These are phyloP conservation scores for Leistus spinibarbis DNA, from an alignment of 2,888 invertebrate genomes.

Conservation along the genomic window DNA sequence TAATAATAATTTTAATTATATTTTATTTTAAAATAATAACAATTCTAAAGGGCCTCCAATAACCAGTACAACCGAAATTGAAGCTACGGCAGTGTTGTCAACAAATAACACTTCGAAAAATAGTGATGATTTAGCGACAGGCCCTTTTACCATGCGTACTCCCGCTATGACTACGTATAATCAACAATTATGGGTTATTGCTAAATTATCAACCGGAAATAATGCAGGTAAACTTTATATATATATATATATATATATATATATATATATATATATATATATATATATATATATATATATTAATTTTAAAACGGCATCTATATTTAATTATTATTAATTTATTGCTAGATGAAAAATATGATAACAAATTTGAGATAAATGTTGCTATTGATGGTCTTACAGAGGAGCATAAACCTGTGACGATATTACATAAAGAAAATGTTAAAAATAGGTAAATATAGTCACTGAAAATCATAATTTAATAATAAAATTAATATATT, in stretches of 20 bases:
- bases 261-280: background rate
- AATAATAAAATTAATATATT: conserved; percentile 9
- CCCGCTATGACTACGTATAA: conserved; percentile 86
- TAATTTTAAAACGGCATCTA: background rate
- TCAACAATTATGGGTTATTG: conserved; percentile 93
- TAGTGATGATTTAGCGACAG: conserved; percentile 69
- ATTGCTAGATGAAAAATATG: conserved; percentile 84
- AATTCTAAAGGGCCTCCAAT: conserved; percentile 59
- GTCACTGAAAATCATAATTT: conserved; percentile 7
- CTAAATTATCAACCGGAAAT: conserved; percentile 81
- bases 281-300: background rate
- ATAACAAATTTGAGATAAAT: conserved; percentile 86
- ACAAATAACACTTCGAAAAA: conserved; percentile 57
- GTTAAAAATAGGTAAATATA: conserved; percentile 72
- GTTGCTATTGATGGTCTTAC: conserved; percentile 82
- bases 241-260: conserved; percentile 13
- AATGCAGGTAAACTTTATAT: conserved; percentile 70
- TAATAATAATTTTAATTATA: background rate
- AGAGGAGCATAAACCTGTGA: conserved; percentile 73
- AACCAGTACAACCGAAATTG: conserved; percentile 66
- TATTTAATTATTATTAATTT: background rate
- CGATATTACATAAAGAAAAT: conserved; percentile 67
- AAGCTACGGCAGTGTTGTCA: conserved; percentile 62
- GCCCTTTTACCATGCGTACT: conserved; percentile 86
- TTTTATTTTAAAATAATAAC: background rate